phyloP scores from a whole-genome alignment of 2,888 invertebrate species.

The Drosophila koepferae region DNA sequence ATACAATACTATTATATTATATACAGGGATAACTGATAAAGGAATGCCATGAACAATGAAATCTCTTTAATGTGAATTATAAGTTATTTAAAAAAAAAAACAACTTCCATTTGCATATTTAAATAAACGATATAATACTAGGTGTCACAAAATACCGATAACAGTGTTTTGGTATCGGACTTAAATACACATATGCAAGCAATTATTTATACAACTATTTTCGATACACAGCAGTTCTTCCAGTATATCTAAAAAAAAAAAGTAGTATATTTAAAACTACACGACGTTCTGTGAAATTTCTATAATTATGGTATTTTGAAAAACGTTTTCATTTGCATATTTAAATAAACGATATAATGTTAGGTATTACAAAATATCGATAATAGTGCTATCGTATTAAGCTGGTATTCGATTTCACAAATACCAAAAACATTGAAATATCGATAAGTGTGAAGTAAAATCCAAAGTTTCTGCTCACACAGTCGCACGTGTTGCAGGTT shows the following conservation, averaged over 20 bases:
- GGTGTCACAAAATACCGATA: conserved; percentile 1
- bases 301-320: not conserved
- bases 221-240: too few relatives aligned
- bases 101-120: not conserved
- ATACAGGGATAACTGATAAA: conserved; percentile 11
- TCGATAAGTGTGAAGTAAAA: not conserved
- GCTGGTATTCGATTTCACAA: not conserved
- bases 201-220: too few relatives aligned
- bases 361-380: not conserved
- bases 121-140: conserved; percentile 17
- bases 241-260: too few relatives aligned
- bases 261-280: too few relatives aligned
- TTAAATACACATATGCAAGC: too few relatives aligned
- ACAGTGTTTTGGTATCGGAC: not conserved
- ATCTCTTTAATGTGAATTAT: not conserved
- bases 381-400: not conserved
- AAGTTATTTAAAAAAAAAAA: not conserved
- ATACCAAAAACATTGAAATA: not conserved
- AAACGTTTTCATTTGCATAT: not conserved
- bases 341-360: conserved; percentile 12
- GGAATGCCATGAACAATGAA: not conserved
- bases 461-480: not conserved
- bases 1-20: not conserved
- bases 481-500: conserved; percentile 47
- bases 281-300: too few relatives aligned